Evolutionary conservation across 2,797 vertebrate species (phyloP).

Genomic region (Gorsachius magnificus): DNA sequence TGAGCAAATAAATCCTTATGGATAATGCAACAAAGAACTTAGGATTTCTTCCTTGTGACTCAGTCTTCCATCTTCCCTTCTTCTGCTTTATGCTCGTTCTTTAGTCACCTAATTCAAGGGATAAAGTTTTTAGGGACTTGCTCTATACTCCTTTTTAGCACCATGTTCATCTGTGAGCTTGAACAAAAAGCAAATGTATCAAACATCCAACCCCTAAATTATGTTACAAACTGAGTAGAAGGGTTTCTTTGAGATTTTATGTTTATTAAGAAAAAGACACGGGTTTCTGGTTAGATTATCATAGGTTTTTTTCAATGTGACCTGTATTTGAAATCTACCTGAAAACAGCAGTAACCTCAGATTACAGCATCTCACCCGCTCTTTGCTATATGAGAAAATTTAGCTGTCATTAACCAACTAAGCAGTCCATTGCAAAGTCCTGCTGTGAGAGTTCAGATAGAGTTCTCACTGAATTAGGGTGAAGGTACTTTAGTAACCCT

Average conservation of each 20-base stretch:
- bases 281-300: not conserved
- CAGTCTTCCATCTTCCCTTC: not conserved
- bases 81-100: not conserved
- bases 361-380: not conserved
- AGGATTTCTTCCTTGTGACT: not conserved
- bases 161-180: not conserved
- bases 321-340: not conserved
- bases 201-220: not conserved
- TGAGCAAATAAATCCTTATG: not conserved
- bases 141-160: not conserved
- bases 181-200: not conserved
- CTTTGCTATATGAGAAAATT: not conserved
- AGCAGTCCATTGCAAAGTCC: not conserved
- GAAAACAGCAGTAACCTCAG: not conserved
- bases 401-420: not conserved
- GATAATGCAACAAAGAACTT: not conserved
- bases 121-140: not conserved
- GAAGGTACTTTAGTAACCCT: not conserved
- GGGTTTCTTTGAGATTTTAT: not conserved
- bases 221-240: not conserved
- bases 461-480: not conserved
- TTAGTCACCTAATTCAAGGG: not conserved
- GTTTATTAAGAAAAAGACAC: not conserved
- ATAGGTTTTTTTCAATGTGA: not conserved
- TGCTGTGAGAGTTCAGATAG: not conserved